Evolutionary conservation across 1,140 invertebrate species (phyloP).

Genomic region (Octopus bimaculoides): DNA sequence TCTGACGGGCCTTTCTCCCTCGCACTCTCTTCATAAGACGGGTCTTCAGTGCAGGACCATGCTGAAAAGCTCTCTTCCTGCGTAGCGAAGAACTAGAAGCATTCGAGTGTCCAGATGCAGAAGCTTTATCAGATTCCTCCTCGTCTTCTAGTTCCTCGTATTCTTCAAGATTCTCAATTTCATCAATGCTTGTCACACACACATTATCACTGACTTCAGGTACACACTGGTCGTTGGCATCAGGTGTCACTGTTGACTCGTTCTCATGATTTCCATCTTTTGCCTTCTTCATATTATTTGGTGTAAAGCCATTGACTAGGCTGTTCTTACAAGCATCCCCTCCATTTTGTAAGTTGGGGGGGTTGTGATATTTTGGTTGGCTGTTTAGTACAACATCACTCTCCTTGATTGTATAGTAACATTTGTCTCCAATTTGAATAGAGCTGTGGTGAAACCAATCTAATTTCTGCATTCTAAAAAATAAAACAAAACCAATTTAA

Average conservation of each 20-base stretch:
- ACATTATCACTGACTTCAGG: too few species aligned
- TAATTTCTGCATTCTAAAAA: constrained; percentile 69
- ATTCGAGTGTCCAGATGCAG: constrained; percentile 22
- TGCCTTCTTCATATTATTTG: too few species aligned
- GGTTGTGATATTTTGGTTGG: neutral
- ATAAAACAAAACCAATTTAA: neutral
- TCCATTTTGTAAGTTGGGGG: neutral
- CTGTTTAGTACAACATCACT: constrained; percentile 53
- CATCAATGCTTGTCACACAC: neutral
- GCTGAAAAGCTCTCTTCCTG: constrained; percentile 2
- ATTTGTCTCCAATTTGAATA: constrained; percentile 82
- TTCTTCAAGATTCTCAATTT: constrained; percentile 27
- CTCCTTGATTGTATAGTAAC: constrained; percentile 67
- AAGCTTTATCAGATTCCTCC: constrained; percentile 42
- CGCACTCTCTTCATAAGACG: constrained; percentile 20
- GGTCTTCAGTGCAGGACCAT: neutral
- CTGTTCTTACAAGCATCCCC: neutral
- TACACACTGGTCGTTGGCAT: too few species aligned
- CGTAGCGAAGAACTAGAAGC: neutral
- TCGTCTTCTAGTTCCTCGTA: constrained; percentile 48
- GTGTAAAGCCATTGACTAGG: too few species aligned
- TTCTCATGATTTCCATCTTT: too few species aligned
- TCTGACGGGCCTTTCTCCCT: constrained; percentile 28
- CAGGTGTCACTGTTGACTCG: too few species aligned
- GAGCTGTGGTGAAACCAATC: constrained; percentile 88